Conservation (phyloP, 2,888 invertebrate species). For the Tethea ocularis region DNA sequence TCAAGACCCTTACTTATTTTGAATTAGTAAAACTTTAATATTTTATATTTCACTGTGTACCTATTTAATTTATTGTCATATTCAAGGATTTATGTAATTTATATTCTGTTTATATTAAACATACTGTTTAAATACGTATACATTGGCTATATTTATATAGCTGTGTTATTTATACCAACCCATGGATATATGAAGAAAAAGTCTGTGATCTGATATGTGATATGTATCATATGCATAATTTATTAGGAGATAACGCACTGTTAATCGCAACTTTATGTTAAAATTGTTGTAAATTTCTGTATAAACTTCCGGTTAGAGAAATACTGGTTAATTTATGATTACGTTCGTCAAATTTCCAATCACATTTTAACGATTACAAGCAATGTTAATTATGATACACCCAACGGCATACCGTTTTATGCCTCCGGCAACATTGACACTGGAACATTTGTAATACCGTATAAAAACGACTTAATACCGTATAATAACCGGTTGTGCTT, state of each 20-base stretch:
- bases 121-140: too few relatives aligned
- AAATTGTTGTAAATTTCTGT: not conserved
- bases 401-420: not conserved
- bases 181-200: not conserved
- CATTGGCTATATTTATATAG: not conserved
- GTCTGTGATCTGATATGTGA: not conserved
- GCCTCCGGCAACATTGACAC: not conserved
- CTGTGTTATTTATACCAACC: not conserved
- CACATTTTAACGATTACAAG: not conserved
- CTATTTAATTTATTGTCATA: too few relatives aligned
- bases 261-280: not conserved
- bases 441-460: constrained; percentile 5
- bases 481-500: constrained; percentile 3
- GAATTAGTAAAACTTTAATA: too few relatives aligned
- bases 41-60: too few relatives aligned
- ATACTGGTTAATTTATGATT: not conserved
- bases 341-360: not conserved
- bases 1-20: too few relatives aligned
- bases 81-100: too few relatives aligned
- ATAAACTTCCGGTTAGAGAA: not conserved
- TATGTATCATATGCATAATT: not conserved
- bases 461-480: constrained; percentile 7
- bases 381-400: not conserved
- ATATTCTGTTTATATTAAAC: too few relatives aligned
- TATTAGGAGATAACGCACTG: not conserved